Base-by-base conservation (phyloP, 2,888 invertebrate genomes). In the Stenodera caucasica region DNA sequence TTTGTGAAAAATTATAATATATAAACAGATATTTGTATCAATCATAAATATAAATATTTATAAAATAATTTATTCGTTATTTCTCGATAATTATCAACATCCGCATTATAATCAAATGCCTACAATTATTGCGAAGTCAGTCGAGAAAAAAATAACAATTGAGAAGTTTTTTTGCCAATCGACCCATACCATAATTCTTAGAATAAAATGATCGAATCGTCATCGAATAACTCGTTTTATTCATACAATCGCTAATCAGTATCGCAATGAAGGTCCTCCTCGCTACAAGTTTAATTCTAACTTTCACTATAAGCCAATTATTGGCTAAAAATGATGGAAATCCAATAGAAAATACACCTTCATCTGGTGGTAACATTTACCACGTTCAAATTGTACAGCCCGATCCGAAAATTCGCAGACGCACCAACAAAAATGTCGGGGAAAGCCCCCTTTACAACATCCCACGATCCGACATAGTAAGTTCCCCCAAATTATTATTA, bases 41-140 rank as follows among this genome's bases (percentile, higher is more conserved):
- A 40, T 40, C 11, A 40, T 9, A 18, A 26, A 40, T 29, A 55
- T 37, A 40, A 55, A 40, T 60, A 58, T 62, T 53, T 64, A 51
- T 30, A 15, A 51, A 14, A 21, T 21, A 2, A 21, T 7, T 35
- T 53, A 1, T 14, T 14, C 3, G 18, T 53, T 35, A 12, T 9
- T 9, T 12, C 21, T 21, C 18, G 4, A 18, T 9, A 26, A 4
- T 26, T 5, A 26, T 26, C 5, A 26, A 26, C 26, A 26, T 26
- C 26, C 26, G 26, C 26, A 2, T 26, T 26, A 5, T 5, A 26
- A 30, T 30, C 7, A 30, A 1, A 9, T 30, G 1, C 1, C 8
- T 30, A 30, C 8, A 30, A 30, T 30, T 9, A 30, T 30, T 6
- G 8, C 9, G 4, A 5, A 6, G 4, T 30, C n/a, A 45, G 23